Evolutionary conservation across 1,140 invertebrate genomes (phyloP).

Genomic region (Bombus sylvicola): DNA sequence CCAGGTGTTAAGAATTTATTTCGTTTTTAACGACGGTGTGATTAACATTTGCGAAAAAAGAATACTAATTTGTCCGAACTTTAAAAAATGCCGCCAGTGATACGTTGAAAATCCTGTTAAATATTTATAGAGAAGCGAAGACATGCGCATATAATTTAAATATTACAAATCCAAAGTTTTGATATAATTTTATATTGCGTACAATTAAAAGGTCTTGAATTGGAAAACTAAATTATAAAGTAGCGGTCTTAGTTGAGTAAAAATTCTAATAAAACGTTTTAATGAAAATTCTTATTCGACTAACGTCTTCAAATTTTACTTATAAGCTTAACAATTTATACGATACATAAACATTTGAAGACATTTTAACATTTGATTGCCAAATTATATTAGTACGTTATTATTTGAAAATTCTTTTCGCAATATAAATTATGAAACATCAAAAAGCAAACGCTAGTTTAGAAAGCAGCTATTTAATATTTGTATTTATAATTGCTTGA

Average conservation of each 20-base stretch:
- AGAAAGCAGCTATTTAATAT: neutral
- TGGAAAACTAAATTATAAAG: no score
- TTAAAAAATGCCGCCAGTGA: neutral
- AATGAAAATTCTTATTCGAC: neutral
- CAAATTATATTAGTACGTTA: neutral
- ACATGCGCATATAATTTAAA: no score
- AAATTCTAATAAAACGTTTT: neutral
- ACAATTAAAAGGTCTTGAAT: no score
- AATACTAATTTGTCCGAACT: neutral
- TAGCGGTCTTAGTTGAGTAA: neutral
- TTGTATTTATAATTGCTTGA: neutral
- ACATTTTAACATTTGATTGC: neutral
- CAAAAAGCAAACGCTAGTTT: no score
- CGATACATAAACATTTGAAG: neutral
- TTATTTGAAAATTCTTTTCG: neutral
- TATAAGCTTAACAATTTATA: neutral
- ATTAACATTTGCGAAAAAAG: neutral
- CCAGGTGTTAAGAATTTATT: constrained; percentile 42
- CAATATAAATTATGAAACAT: neutral
- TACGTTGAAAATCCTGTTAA: neutral
- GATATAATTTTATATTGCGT: no score
- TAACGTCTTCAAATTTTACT: neutral
- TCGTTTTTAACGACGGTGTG: neutral
- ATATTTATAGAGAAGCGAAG: neutral
- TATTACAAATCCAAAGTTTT: no score